These are phyloP conservation scores for Garra rufa DNA, from an alignment of 2,113 vertebrate genomes.

Conservation along the genomic window DNA sequence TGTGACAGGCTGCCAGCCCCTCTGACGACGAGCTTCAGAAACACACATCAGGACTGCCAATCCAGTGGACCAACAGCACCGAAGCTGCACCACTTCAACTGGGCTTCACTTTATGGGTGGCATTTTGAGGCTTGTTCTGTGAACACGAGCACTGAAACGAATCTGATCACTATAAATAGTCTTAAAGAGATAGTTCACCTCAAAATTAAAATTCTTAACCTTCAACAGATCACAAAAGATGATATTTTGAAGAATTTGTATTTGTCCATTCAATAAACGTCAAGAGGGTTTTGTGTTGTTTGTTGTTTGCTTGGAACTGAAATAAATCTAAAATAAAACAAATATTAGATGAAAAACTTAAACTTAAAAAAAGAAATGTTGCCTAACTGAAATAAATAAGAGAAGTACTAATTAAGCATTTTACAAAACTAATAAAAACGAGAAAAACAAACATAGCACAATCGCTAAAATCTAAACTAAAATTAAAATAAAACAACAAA, in stretches of 20 bases:
- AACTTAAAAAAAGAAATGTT: neutral
- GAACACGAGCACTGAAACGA: neutral
- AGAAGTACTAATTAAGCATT: no score
- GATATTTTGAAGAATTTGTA: neutral
- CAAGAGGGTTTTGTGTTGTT: neutral
- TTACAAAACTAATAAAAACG: no score
- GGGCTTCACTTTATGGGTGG: slow-evolving; percentile 8
- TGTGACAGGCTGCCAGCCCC: slow-evolving; percentile 53
- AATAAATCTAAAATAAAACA: neutral
- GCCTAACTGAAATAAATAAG: neutral
- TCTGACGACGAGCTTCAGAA: slow-evolving; percentile 38
- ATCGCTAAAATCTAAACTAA: no score
- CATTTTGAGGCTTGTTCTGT: neutral
- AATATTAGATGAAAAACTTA: neutral
- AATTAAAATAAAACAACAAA: no score
- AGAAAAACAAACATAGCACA: no score
- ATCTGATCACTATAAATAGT: neutral
- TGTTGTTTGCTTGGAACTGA: no score
- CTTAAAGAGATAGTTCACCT: neutral
- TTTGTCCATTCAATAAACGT: neutral
- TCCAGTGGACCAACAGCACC: slow-evolving; percentile 25
- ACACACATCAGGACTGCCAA: slow-evolving; percentile 37
- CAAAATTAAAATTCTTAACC: neutral
- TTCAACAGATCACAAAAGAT: neutral
- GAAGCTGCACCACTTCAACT: neutral